A percentile compares a stretch with the other conserved stretches of the same genome.
Conservation (phyloP, 2,113 vertebrate species). For the Vireo altiloquus region DNA sequence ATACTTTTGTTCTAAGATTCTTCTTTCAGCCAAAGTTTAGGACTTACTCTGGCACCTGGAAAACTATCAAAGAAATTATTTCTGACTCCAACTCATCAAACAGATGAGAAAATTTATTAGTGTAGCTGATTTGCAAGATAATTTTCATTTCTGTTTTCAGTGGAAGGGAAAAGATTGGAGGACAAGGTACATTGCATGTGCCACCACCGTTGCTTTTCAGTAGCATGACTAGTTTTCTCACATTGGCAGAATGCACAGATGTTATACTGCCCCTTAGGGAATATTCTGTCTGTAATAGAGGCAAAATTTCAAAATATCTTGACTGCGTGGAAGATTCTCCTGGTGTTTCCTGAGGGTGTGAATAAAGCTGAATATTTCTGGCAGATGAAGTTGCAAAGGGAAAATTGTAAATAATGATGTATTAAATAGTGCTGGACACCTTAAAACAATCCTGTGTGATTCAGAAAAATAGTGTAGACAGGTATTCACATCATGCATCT, state of each 20-base stretch:
- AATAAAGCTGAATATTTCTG: slow-evolving; percentile 39
- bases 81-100: background rate
- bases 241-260: slow-evolving; percentile 23
- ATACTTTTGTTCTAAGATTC: background rate
- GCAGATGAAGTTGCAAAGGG: background rate
- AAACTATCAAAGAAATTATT: background rate
- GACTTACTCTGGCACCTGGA: background rate
- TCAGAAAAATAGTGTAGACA: background rate
- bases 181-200: background rate
- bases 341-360: slow-evolving; percentile 12
- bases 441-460: background rate
- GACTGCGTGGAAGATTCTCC: background rate
- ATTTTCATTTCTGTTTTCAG: background rate
- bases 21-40: background rate
- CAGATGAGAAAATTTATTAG: background rate
- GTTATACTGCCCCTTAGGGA: background rate
- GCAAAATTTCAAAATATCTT: slow-evolving; percentile 20
- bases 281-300: background rate
- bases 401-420: background rate
- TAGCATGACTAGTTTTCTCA: slow-evolving; percentile 21
- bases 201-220: background rate
- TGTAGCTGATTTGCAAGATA: background rate
- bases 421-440: background rate
- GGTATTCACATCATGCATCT: background rate
- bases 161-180: background rate